Evolutionary conservation across 2,797 vertebrate genomes (phyloP).

Genomic region (Hylomyscus alleni): DNA sequence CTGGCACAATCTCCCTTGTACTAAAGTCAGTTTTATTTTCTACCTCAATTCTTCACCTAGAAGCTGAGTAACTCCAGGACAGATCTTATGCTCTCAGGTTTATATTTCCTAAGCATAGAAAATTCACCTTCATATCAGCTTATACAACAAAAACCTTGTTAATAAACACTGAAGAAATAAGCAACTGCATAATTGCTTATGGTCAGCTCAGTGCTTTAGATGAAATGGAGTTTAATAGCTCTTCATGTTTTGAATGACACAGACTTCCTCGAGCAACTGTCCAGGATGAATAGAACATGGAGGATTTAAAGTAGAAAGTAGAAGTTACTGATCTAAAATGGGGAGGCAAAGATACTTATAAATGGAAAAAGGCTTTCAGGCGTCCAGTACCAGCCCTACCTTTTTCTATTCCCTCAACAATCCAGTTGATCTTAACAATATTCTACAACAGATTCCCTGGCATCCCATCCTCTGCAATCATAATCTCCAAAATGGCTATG

Average conservation of each 20-base stretch:
- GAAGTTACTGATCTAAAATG: neutral
- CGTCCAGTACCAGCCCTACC: neutral
- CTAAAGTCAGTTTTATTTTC: neutral
- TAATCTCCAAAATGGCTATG: neutral
- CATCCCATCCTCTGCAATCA: neutral
- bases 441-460: neutral
- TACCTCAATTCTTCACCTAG: neutral
- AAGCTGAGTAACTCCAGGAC: neutral
- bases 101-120: neutral
- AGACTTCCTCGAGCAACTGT: neutral
- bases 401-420: neutral
- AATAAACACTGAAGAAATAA: constrained; percentile 21
- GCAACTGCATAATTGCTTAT: neutral
- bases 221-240: neutral
- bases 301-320: neutral
- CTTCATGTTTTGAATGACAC: neutral
- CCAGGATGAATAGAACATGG: neutral
- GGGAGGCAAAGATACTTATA: neutral
- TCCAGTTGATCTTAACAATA: neutral
- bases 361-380: neutral
- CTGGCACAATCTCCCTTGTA: neutral
- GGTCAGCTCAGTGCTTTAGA: neutral
- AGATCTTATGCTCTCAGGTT: neutral
- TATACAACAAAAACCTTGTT: neutral
- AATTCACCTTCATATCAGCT: neutral